Evolutionary conservation across 2,888 invertebrate genomes (phyloP), one percentile per base, ranked within the genome.

Genomic region (Phoenoteleia sp.): DNA sequence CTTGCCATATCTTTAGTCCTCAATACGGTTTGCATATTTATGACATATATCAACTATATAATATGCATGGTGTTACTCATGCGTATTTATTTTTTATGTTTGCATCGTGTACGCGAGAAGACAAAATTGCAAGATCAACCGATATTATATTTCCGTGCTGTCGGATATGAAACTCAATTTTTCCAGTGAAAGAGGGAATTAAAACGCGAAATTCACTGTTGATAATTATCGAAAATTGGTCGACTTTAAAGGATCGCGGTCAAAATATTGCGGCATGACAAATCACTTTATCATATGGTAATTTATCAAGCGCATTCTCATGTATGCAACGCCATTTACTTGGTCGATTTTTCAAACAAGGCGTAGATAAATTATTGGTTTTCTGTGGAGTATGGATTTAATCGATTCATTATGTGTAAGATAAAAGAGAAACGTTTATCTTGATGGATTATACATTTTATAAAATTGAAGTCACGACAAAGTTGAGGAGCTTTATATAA

Each of bases 21-120:
- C 75, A 56, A 76, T 76, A 76, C 56, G 13, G 27, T 52, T 49
- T 45, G 64, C 45, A 64, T 76, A 66, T 66, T 76, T 76, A 76
- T 45, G 54, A 47, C 29, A 33, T 45, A 54, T 64, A 76, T 66
- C 54, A 47, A 25, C 45, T 29, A 47, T 36, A 66, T 76, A 76
- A 76, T 76, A 58, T 66, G 64, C 64, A 75, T 45, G 39, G 62
- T 56, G 54, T 64, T 72, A 60, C 58, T 27, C 56, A 21, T 25
- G n/a, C 39, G 21, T 58, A 58, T 71, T 74, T 74, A 60, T 72
- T 74, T 62, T 74, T 62, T 62, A 74, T 60, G 23, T n/a, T 29
- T 33, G 33, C 15, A 19, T 29, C 58, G 47, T 71, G 45, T 42
- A 9, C 42, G 3, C 47, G 21, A 29, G 25, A 39, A 52, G 23